Conservation (phyloP, 2,113 vertebrate species). For the Nestor notabilis region DNA sequence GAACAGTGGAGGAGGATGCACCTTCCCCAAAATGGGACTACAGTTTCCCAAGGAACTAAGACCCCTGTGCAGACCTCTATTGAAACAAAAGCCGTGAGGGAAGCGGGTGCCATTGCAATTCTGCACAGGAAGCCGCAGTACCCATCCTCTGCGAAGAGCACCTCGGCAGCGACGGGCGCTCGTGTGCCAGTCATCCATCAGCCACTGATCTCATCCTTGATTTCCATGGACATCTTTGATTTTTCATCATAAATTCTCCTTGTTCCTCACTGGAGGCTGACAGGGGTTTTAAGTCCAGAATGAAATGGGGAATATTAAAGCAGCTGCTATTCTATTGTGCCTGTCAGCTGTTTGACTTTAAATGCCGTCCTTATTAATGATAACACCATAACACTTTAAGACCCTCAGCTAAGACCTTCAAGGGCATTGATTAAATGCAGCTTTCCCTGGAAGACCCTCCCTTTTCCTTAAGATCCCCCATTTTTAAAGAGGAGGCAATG, state of each 20-base stretch:
- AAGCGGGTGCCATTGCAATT: not conserved
- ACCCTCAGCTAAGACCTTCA: conserved; percentile 13
- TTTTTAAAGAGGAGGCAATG: accelerated
- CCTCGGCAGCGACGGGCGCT: not conserved
- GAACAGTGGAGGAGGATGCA: accelerated
- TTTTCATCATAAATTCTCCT: conserved; percentile 49
- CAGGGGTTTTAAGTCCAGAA: not conserved
- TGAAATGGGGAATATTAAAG: not conserved
- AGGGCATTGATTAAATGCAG: not conserved
- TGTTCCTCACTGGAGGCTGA: conserved; percentile 16
- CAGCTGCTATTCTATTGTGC: not conserved
- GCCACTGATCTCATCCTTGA: not conserved
- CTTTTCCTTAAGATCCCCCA: not conserved
- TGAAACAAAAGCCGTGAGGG: not conserved
- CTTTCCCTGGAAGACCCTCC: not conserved
- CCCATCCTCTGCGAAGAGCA: not conserved
- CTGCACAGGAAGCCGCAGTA: accelerated
- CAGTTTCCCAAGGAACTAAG: not conserved
- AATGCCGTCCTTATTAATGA: not conserved
- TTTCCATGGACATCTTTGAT: conserved; percentile 30
- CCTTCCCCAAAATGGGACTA: not conserved
- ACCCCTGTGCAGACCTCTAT: accelerated
- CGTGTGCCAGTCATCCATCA: not conserved
- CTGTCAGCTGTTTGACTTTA: not conserved
- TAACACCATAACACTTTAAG: not conserved